Base-by-base conservation (phyloP, 1,140 invertebrate genomes). In the Idris sp. region DNA sequence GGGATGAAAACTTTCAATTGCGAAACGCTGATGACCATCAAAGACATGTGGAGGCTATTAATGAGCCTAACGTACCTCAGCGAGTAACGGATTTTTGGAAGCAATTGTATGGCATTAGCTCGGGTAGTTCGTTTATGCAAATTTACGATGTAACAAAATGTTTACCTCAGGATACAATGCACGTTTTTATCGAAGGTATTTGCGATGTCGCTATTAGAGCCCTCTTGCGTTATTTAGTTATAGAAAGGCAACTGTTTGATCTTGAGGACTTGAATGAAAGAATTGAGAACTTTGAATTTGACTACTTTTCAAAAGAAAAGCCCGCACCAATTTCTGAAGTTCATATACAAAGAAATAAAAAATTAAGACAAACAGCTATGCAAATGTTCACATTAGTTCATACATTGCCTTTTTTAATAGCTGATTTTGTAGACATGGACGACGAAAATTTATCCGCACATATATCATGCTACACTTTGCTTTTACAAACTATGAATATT, bases 131-230 rank as follows among this genome's bases (percentile, higher is more conserved):
- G 1, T 35, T 64, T 4, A 51, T 76, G 4, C 1, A 56, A 14
- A 14, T 16, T 19, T 69, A 61, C 33, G 53, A 75, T 36, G 49
- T 65, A 1, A 77, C 75, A 7, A 28, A 36, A 18, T 74, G 75
- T 22, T 16, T 74, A 22, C 74, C 75, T 2, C 74, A 77, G 30
- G 78, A 79, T 33, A 8, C 10, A 0, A 73, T 75, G 67, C 75
- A 75, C 14, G 14, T 75, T 26, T 48, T 79, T 4, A 4, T 54
- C 10, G 74, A 75, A 64, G 78, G 75, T n/a, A 36, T 43, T 0
- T 28, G 30, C 6, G 67, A 73, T 58, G 53, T 73, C 0, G 7
- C 10, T 0, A 11, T 28, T 2, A 11, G 67, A 53, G 13, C 36
- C 1, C 30, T 58, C 14, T 43, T 77, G 11, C 4, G 22, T 0